Conservation (phyloP, 2,797 vertebrate species). For the Chloroceryle inda region DNA sequence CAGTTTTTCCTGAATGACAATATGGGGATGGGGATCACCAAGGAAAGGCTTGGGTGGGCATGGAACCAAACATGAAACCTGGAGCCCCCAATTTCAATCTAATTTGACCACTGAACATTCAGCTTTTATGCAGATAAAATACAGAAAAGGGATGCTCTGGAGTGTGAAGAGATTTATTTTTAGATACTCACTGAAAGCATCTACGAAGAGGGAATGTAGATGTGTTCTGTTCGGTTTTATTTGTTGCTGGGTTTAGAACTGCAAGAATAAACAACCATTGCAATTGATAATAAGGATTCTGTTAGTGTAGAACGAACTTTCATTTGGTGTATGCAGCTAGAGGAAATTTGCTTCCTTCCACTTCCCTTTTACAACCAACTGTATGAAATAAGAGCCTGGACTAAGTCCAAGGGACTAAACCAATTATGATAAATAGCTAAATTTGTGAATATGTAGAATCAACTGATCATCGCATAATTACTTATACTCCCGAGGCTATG, state of each 20-base stretch:
- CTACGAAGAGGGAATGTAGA: background rate
- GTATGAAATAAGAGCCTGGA: conserved; percentile 48
- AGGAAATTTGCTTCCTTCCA: conserved; percentile 33
- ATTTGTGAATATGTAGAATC: conserved; percentile 65
- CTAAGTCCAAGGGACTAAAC: conserved; percentile 62
- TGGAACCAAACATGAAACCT: background rate
- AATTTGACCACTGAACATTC: background rate
- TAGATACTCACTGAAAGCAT: background rate
- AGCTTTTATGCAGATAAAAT: background rate
- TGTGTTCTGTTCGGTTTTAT: background rate
- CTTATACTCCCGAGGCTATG: conserved; percentile 47
- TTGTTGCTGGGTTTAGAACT: background rate
- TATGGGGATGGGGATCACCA: background rate
- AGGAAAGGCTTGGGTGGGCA: background rate
- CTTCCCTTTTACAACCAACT: conserved; percentile 23
- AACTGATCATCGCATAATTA: conserved; percentile 67
- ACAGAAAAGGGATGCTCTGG: background rate
- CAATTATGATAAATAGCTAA: conserved; percentile 73
- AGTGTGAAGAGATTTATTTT: background rate
- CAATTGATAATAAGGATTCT: background rate
- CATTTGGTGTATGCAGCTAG: background rate
- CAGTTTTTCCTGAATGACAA: background rate
- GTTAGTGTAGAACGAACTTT: background rate
- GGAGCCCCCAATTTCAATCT: background rate
- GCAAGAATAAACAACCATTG: background rate